phyloP scores from a whole-genome alignment of 2,797 vertebrate species.

The Notolabrus celidotus region DNA sequence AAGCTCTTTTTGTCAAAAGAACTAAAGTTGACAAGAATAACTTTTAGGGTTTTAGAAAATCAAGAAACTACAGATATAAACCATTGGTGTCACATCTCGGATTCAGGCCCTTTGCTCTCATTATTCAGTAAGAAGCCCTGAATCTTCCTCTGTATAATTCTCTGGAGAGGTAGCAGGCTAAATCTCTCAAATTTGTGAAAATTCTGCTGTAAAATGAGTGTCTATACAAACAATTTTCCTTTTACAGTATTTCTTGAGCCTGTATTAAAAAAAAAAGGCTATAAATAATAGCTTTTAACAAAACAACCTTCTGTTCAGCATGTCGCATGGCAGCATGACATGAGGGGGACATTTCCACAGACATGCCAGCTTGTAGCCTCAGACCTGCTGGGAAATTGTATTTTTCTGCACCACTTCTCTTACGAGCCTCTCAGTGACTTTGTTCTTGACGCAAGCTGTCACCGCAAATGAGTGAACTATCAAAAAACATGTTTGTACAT shows the following conservation, averaged over 20 bases:
- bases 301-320: conserved; percentile 45
- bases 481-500: conserved; percentile 1
- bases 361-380: conserved; percentile 44
- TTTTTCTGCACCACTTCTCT: conserved; percentile 43
- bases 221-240: not conserved
- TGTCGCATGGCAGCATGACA: conserved; percentile 39
- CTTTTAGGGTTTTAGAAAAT: not conserved
- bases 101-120: not conserved
- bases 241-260: not conserved
- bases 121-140: not conserved
- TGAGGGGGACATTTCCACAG: conserved; percentile 42
- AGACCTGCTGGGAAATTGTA: conserved; percentile 40
- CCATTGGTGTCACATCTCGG: not conserved
- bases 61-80: not conserved
- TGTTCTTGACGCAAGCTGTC: conserved; percentile 26
- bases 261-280: conserved; percentile 4
- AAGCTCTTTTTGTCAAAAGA: not conserved
- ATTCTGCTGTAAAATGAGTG: not conserved
- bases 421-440: conserved; percentile 28
- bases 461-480: conserved; percentile 25
- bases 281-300: conserved; percentile 33
- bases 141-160: not conserved
- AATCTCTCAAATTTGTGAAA: not conserved
- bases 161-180: not conserved
- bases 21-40: conserved; percentile 1